Conservation (phyloP, 2,888 invertebrate genomes). For the Polymixis lichenea region DNA sequence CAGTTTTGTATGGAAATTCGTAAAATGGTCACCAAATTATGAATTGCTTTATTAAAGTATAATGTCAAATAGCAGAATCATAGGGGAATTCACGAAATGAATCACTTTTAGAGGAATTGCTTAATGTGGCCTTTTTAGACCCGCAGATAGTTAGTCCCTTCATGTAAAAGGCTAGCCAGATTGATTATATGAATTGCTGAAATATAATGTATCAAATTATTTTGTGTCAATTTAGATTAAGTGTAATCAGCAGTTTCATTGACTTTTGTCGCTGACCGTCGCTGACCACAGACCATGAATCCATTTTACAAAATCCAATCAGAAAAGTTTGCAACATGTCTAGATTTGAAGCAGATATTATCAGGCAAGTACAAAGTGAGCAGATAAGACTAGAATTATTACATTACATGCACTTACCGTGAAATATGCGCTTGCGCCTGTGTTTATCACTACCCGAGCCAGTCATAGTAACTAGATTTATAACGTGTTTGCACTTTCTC, state of each 20-base stretch:
- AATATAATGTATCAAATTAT: background rate
- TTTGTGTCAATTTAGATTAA: background rate
- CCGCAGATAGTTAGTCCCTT: no score
- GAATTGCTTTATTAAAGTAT: no score
- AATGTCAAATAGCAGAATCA: no score
- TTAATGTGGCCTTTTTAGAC: no score
- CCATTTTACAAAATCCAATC: background rate
- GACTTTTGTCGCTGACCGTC: background rate
- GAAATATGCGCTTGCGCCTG: constrained; percentile 72
- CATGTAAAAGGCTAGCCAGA: no score
- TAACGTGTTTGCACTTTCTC: constrained; percentile 54
- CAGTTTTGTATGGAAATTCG: no score
- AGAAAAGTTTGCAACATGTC: constrained; percentile 40
- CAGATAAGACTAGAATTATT: constrained; percentile 66
- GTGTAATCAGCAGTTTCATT: background rate
- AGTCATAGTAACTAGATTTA: constrained; percentile 64
- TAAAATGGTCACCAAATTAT: no score
- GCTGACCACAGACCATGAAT: background rate
- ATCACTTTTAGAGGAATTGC: no score
- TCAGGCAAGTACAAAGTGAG: constrained; percentile 60
- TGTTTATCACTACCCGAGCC: constrained; percentile 67
- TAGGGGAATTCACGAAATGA: no score
- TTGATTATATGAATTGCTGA: no score
- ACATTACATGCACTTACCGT: constrained; percentile 72
- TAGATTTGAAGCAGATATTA: constrained; percentile 54